Evolutionary conservation across 2,113 vertebrate species (phyloP).

Genomic region (Macaca fascicularis): T2T-MFA8v1.1 NC_088376.1:202326501-202327000

Average conservation of each 20-base stretch:
- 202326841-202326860: not conserved
- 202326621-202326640: not conserved
- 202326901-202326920: not conserved
- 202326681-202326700: not conserved
- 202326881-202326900: not conserved
- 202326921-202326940: rapidly evolving
- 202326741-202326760: not conserved
- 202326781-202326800: not conserved
- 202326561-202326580: not conserved
- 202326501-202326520: not conserved
- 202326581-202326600: not conserved
- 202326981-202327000: rapidly evolving
- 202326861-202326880: not conserved
- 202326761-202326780: not conserved
- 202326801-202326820: not conserved
- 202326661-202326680: not conserved
- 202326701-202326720: not conserved
- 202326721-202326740: not conserved
- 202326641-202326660: not conserved
- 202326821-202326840: not conserved
- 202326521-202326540: not conserved
- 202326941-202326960: not conserved
- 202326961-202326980: rapidly evolving
- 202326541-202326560: not conserved
- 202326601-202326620: not conserved